Conservation (phyloP, 2,113 vertebrate genomes). For the Ciconia maguari region DNA sequence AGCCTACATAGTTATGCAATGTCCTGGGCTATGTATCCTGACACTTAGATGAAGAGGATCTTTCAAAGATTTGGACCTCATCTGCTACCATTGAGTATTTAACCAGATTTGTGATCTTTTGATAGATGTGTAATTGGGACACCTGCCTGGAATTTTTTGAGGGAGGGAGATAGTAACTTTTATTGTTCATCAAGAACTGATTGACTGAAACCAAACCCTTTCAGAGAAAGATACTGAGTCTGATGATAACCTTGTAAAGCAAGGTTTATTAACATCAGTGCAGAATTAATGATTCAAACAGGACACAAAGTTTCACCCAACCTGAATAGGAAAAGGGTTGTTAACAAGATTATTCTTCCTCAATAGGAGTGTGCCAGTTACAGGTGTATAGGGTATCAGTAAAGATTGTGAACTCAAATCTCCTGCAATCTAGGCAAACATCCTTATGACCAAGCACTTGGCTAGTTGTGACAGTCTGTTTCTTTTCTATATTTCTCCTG, state of each 20-base stretch:
- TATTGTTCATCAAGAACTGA: not conserved
- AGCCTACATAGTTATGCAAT: conserved; percentile 16
- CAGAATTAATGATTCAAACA: not conserved
- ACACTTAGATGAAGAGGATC: not conserved
- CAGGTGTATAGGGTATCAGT: not conserved
- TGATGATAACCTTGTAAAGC: not conserved
- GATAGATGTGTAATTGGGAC: not conserved
- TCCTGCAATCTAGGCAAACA: not conserved
- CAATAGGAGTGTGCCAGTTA: not conserved
- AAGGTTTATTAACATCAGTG: not conserved
- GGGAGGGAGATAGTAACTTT: not conserved
- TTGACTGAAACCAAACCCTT: not conserved
- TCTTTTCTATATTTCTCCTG: not conserved
- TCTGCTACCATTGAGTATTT: not conserved
- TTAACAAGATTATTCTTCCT: not conserved
- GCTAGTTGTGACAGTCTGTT: not conserved
- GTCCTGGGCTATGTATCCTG: not conserved
- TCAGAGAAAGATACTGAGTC: not conserved
- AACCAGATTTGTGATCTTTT: not conserved
- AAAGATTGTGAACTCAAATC: not conserved
- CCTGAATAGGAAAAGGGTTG: not conserved
- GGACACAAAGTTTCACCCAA: not conserved
- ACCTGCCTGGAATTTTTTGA: not conserved
- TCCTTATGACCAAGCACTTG: not conserved
- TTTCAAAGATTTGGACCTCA: not conserved